These are phyloP conservation scores for Eulemur albifrons DNA, from an alignment of 2,797 vertebrate genomes.

Conservation along the genomic window DNA sequence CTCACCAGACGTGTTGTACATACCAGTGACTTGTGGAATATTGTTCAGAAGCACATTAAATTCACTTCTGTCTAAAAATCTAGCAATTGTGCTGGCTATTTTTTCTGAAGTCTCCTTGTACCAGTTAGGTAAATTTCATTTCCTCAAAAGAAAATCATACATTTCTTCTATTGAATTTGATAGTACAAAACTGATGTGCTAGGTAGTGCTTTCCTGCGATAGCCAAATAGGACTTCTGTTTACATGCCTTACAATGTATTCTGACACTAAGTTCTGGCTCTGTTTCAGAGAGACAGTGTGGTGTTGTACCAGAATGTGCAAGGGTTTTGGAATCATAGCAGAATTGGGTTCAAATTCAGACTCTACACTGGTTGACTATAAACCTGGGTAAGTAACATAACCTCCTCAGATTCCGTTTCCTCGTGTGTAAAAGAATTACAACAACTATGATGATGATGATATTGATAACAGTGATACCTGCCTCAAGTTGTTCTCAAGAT, in stretches of 20 bases:
- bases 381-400: not conserved
- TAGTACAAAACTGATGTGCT: not conserved
- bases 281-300: not conserved
- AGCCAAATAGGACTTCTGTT: not conserved
- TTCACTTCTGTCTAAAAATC: not conserved
- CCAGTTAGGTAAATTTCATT: not conserved
- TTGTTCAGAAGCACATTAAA: not conserved
- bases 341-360: not conserved
- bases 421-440: not conserved
- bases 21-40: not conserved
- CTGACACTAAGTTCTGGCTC: not conserved
- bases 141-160: not conserved
- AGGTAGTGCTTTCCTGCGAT: not conserved
- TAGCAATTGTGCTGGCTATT: no score
- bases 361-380: not conserved
- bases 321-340: not conserved
- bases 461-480: not conserved
- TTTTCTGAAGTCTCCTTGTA: not conserved
- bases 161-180: not conserved
- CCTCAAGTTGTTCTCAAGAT: not conserved
- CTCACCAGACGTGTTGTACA: not conserved
- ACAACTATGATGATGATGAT: accelerated
- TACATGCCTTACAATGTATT: not conserved
- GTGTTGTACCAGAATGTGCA: accelerated
- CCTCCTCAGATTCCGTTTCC: not conserved